Evolutionary conservation across 1,140 invertebrate genomes (phyloP).

Genomic region (Caenorhabditis remanei): DNA sequence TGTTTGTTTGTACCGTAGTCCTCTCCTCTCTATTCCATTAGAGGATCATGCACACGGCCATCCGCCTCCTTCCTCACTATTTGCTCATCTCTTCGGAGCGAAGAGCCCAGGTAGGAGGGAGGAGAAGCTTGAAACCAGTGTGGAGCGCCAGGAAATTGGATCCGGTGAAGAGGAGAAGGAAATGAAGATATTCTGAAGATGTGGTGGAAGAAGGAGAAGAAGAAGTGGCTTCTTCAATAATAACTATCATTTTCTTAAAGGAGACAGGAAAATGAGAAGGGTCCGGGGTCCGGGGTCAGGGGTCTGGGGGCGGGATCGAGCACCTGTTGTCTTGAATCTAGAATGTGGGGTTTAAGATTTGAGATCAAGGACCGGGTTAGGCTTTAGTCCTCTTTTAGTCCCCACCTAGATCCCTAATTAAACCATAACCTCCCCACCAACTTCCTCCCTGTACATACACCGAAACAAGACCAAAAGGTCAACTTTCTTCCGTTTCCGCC

Average conservation of each 20-base stretch:
- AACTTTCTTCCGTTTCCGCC: background rate
- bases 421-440: too few relatives aligned
- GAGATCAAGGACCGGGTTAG: too few relatives aligned
- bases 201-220: background rate
- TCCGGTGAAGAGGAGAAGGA: background rate
- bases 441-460: too few relatives aligned
- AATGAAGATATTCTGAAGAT: conserved; percentile 57
- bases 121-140: conserved; percentile 44
- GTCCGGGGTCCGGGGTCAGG: too few relatives aligned
- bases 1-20: conserved; percentile 43
- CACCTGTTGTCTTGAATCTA: too few relatives aligned
- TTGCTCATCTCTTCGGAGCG: conserved; percentile 31
- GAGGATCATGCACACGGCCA: conserved; percentile 11
- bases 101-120: background rate
- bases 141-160: conserved; percentile 17
- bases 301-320: too few relatives aligned
- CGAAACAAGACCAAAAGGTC: background rate
- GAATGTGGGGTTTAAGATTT: too few relatives aligned
- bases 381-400: too few relatives aligned
- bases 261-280: too few relatives aligned
- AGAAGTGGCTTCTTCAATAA: background rate
- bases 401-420: too few relatives aligned
- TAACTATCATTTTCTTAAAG: conserved; percentile 17
- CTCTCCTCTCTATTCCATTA: conserved; percentile 41
- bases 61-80: background rate